Evolutionary conservation across 2,888 invertebrate species (phyloP).

Genomic region (Papilio gigon): DNA sequence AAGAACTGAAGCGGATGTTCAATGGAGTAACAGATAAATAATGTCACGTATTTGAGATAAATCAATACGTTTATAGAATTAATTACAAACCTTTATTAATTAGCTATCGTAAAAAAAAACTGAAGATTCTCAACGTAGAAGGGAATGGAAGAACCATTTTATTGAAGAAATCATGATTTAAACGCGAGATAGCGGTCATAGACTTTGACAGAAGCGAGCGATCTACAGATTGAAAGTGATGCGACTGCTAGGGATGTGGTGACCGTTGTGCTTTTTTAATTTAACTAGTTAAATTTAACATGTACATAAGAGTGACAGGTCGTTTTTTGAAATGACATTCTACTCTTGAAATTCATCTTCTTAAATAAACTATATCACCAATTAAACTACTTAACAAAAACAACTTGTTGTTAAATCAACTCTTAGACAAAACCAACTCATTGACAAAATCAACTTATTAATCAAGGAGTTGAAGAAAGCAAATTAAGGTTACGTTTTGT

Average conservation of each 20-base stretch:
- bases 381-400: too few relatives aligned
- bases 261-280: background rate
- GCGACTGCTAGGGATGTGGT: slow-evolving; percentile 26
- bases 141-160: slow-evolving; percentile 18
- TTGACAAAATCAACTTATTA: background rate
- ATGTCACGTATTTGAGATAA: too few relatives aligned
- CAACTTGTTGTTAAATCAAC: too few relatives aligned
- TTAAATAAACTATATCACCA: too few relatives aligned
- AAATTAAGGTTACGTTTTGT: background rate
- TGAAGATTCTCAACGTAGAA: background rate
- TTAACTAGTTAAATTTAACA: background rate
- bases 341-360: background rate
- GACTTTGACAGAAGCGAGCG: slow-evolving; percentile 35
- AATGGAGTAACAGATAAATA: too few relatives aligned
- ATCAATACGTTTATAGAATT: slow-evolving; percentile 10
- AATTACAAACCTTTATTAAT: slow-evolving; percentile 12
- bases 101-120: slow-evolving; percentile 17
- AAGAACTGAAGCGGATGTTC: background rate
- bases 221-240: slow-evolving; percentile 38
- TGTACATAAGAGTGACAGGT: background rate
- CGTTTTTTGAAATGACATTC: background rate
- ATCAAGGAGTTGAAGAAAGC: background rate
- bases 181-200: slow-evolving; percentile 32
- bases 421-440: too few relatives aligned
- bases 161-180: slow-evolving; percentile 38